phyloP scores from a whole-genome alignment of 2,888 invertebrate species.

The Netelia inedita region DNA sequence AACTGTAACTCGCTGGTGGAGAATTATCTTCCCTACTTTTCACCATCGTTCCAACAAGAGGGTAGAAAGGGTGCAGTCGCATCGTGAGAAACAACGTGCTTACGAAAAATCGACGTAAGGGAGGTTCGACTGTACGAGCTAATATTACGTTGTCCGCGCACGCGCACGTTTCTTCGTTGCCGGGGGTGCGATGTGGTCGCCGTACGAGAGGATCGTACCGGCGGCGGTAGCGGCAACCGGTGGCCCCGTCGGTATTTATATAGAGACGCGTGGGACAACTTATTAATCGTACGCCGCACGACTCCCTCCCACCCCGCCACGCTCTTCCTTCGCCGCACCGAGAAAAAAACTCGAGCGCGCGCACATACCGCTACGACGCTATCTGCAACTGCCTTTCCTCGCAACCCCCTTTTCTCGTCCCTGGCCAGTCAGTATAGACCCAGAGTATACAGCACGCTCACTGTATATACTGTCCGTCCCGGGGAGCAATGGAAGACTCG shows the following conservation, averaged over 20 bases:
- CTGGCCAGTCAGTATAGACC: background rate
- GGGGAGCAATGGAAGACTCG: conserved; percentile 28
- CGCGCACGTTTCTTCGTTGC: conserved; percentile 19
- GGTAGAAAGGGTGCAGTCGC: no score
- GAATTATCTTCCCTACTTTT: no score
- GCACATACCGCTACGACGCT: conserved; percentile 39
- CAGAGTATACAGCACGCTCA: background rate
- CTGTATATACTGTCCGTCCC: conserved; percentile 30
- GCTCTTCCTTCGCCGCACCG: background rate
- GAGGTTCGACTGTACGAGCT: conserved; percentile 14
- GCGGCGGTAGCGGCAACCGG: conserved; percentile 64
- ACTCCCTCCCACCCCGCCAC: conserved; percentile 15
- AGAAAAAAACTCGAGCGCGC: conserved; percentile 37
- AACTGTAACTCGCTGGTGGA: no score
- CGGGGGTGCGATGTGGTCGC: conserved; percentile 12
- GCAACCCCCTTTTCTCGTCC: conserved; percentile 14
- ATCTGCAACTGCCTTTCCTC: conserved; percentile 45
- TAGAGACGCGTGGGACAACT: conserved; percentile 65
- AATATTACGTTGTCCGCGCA: conserved; percentile 24
- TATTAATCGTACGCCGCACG: conserved; percentile 64
- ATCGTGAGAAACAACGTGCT: no score
- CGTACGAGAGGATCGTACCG: conserved; percentile 29
- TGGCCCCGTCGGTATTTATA: conserved; percentile 69
- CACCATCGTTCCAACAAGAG: no score
- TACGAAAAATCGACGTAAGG: no score